Base-by-base conservation (phyloP, 1,140 invertebrate genomes). In the Bombyx mandarina region DNA sequence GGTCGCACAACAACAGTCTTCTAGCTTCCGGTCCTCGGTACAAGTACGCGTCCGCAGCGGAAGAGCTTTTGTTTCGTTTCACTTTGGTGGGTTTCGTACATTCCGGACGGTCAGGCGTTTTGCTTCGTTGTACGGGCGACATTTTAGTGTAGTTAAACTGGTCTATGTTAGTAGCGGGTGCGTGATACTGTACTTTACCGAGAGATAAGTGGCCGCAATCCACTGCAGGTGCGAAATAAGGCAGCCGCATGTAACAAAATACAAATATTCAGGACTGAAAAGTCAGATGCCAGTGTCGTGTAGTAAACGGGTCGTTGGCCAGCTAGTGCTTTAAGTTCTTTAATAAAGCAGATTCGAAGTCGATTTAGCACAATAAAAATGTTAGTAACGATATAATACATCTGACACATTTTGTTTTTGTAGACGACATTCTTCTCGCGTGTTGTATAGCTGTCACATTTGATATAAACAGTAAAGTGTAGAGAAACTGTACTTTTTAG, bases 121-220 rank as follows among this genome's bases (percentile, higher is more conserved):
- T 77, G 67, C 75, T 73, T 64, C 78, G 66, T 55, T 71, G 71
- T 45, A 70, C 67, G 60, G 69, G 65, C 58, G 71, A 64, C 58
- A 76, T 60, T 73, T 78, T 82, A 63, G 75, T 79, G 71, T 75
- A 76, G 75, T 80, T 81, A 79, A 66, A 75, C 65, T 83, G 82
- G 63, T 75, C 67, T 75, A 78, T 79, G 87, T 89, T 88, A 90
- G 88, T 84, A 82, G 79, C 82, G 86, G 87, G 88, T 84, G 89
- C 89, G 87, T 90, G 90, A 89, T 90, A 89, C 87, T 89, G 90
- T 90, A 91, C 90, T 85, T 90, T 91, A 90, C 90, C 90, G 77
- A 90, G 85, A 80, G 89, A 89, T 71, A 90, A 88, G 76, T 83
- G 88, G 77, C 82, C 87, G 82, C 89, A 88, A 77, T 91, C 90